Percentiles rank a stretch among this genome's conserved stretches.
Conservation (phyloP, 2,797 vertebrate genomes). For the Holocentrus rufus region DNA sequence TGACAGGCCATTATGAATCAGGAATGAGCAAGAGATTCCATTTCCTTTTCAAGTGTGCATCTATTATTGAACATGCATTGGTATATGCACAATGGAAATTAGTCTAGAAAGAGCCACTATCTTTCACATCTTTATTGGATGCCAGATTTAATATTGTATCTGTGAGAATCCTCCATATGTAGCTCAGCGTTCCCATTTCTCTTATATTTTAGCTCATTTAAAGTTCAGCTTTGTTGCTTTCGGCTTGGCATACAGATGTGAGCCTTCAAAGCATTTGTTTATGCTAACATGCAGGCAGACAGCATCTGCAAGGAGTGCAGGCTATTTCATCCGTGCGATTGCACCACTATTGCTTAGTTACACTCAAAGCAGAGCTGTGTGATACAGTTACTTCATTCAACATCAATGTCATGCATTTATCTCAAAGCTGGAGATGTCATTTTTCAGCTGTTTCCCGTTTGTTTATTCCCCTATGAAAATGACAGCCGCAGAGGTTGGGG, state of each 20-base stretch:
- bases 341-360: neutral
- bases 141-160: constrained; percentile 34
- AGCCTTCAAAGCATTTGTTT: constrained; percentile 15
- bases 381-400: neutral
- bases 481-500: neutral
- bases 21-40: constrained; percentile 48
- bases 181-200: constrained; percentile 1
- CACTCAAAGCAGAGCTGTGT: neutral
- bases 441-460: constrained; percentile 16
- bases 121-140: constrained; percentile 24
- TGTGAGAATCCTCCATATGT: neutral
- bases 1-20: constrained; percentile 59
- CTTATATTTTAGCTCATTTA: neutral
- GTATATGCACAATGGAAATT: constrained; percentile 60
- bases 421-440: neutral
- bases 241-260: neutral
- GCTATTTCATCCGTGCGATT: neutral
- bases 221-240: neutral
- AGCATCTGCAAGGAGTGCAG: neutral
- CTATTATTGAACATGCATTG: constrained; percentile 57
- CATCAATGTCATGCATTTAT: neutral
- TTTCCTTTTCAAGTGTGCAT: constrained; percentile 61
- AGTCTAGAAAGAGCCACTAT: constrained; percentile 39
- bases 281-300: constrained; percentile 6
- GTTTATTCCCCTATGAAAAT: constrained; percentile 18